These are phyloP conservation scores for Sebastes matsubarae DNA, from an alignment of 2,797 vertebrate genomes.

Conservation along the genomic window DNA sequence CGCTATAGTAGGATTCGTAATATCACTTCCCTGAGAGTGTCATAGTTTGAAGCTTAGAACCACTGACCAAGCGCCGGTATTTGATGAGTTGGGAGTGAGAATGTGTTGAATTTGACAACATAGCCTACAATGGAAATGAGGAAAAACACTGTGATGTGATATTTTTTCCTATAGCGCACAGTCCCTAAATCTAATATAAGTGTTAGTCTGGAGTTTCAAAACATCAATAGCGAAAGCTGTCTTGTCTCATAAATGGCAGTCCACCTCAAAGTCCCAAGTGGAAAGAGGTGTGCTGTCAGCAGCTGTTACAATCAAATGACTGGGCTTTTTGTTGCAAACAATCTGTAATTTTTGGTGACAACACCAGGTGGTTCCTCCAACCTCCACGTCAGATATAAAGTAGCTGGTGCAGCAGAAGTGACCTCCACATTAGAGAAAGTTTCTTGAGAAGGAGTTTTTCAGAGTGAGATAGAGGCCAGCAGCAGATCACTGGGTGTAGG, in stretches of 20 bases:
- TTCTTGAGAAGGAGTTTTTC: neutral
- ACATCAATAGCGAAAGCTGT: neutral
- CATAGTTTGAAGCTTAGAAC: neutral
- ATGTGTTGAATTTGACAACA: neutral
- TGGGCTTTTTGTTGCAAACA: neutral
- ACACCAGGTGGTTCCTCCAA: constrained; percentile 24
- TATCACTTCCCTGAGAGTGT: too few relatives aligned
- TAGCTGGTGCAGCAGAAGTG: neutral
- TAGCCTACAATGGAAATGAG: neutral
- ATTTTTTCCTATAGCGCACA: neutral
- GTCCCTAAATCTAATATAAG: neutral
- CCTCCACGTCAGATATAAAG: neutral
- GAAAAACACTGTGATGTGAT: neutral
- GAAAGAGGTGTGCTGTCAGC: neutral
- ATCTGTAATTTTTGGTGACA: constrained; percentile 14
- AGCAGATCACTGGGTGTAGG: neutral
- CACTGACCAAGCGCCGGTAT: neutral
- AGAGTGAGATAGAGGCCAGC: neutral
- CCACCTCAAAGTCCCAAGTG: neutral
- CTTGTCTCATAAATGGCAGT: neutral
- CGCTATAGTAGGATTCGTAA: too few relatives aligned
- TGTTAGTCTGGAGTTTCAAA: neutral
- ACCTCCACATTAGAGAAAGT: neutral
- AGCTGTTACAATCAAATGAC: constrained; percentile 14
- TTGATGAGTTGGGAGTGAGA: neutral